A percentile compares a stretch with the other conserved stretches of the same genome.
Conservation (phyloP, 2,888 invertebrate species). For the Oscheius sp. region DNA sequence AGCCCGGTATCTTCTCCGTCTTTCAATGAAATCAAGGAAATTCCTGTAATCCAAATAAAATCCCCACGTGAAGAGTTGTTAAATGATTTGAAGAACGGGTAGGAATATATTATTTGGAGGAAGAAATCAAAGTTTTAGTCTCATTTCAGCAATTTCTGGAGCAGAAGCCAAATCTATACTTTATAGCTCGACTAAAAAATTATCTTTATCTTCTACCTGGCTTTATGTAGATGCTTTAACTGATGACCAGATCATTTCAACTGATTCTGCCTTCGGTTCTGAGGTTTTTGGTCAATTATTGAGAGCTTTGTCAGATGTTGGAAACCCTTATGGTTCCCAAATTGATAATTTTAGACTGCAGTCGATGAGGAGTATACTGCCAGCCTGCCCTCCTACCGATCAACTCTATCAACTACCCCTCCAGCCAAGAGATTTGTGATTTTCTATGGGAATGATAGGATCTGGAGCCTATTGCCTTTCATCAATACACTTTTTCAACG, state of each 20-base stretch:
- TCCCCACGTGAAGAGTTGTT: neutral
- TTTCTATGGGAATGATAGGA: conserved; percentile 58
- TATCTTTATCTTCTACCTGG: conserved; percentile 45
- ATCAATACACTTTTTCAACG: conserved; percentile 51
- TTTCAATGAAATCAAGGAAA: neutral
- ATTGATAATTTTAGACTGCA: no score
- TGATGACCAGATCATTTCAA: conserved; percentile 45
- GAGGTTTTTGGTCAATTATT: conserved; percentile 7
- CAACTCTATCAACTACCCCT: neutral
- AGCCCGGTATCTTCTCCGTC: neutral
- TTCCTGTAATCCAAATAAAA: neutral
- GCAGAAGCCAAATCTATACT: conserved; percentile 52
- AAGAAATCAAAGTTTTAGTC: conserved; percentile 5
- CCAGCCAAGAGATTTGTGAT: conserved; percentile 37
- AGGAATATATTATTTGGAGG: neutral
- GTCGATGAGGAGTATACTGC: neutral
- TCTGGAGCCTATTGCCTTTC: conserved; percentile 53
- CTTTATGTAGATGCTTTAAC: conserved; percentile 60
- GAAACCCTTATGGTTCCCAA: no score
- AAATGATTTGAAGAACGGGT: neutral
- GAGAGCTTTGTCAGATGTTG: neutral
- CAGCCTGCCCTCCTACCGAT: neutral
- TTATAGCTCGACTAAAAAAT: no score
- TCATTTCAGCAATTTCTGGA: conserved; percentile 50
- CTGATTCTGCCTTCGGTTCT: conserved; percentile 37